A percentile compares a stretch with the other conserved stretches of the same genome.
These are phyloP conservation scores for Azemiops feae DNA, from an alignment of 2,113 vertebrate genomes.

Conservation along the genomic window DNA sequence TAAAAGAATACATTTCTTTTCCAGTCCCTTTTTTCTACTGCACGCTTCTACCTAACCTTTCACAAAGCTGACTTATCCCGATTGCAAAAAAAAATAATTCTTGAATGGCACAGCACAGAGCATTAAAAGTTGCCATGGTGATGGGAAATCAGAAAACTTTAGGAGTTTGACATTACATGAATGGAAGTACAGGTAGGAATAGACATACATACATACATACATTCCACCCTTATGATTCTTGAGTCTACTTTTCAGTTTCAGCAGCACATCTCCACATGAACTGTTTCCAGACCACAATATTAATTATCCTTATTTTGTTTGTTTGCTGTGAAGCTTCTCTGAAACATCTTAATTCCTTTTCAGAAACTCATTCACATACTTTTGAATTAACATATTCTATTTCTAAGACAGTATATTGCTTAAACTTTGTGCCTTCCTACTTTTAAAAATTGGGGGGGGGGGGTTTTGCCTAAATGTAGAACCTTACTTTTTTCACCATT, in stretches of 20 bases:
- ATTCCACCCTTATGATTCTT: not conserved
- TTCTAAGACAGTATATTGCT: too few species aligned
- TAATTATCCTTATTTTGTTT: not conserved
- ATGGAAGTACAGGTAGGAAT: not conserved
- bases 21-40: not conserved
- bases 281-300: not conserved
- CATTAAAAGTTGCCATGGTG: not conserved
- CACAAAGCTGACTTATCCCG: not conserved
- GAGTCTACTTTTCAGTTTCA: not conserved
- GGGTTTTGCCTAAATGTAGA: too few species aligned
- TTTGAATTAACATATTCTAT: too few species aligned
- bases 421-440: too few species aligned
- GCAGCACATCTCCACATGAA: not conserved
- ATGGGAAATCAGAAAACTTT: not conserved
- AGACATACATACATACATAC: too few species aligned
- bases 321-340: not conserved
- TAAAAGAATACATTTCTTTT: not conserved
- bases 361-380: not conserved
- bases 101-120: not conserved
- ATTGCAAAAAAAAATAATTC: not conserved
- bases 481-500: too few species aligned
- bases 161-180: not conserved
- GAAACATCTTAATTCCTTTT: not conserved
- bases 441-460: too few species aligned
- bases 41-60: not conserved